Conservation (phyloP, 2,113 vertebrate species). For the Ceyx cyanopectus region DNA sequence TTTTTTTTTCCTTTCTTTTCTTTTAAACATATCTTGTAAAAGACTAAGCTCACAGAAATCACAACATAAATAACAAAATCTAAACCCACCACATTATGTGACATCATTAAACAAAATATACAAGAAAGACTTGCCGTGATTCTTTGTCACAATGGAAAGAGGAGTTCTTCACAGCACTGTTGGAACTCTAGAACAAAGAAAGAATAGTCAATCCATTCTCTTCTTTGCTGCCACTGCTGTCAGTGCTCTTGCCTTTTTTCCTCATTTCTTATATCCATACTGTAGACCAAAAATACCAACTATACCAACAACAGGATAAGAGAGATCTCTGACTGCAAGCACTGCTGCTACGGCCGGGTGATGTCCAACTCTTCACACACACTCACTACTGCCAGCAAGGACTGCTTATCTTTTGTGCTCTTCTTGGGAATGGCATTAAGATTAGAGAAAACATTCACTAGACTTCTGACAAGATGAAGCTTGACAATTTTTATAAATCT, state of each 20-base stretch:
- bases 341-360: background rate
- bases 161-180: background rate
- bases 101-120: background rate
- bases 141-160: slow-evolving; percentile 61
- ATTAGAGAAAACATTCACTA: background rate
- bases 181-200: slow-evolving; percentile 62
- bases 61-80: background rate
- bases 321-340: background rate
- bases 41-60: background rate
- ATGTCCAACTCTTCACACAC: background rate
- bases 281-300: background rate
- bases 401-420: background rate
- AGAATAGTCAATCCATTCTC: background rate
- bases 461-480: background rate
- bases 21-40: background rate
- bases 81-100: background rate
- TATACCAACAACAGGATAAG: background rate
- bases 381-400: background rate
- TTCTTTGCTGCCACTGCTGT: background rate
- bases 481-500: background rate
- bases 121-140: slow-evolving; percentile 65
- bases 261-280: background rate
- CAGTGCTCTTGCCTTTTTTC: background rate
- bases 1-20: too few relatives aligned
- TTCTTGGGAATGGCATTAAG: background rate